phyloP scores from a whole-genome alignment of 1,140 invertebrate species.

The Sitobion miscanthi region DNA sequence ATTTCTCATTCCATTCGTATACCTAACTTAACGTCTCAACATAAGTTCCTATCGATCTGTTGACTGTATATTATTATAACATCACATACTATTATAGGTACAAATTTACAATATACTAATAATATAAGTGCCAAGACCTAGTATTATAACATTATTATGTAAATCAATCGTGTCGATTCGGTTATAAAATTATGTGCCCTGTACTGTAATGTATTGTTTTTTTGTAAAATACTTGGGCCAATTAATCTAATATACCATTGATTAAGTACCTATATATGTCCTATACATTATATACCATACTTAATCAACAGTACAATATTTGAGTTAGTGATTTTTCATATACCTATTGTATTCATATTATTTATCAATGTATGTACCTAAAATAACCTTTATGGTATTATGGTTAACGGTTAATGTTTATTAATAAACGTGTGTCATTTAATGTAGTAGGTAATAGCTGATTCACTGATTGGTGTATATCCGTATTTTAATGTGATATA shows the following conservation, averaged over 20 bases:
- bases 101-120: neutral
- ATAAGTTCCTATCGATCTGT: neutral
- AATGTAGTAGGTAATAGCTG: too few species aligned
- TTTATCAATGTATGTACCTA: too few species aligned
- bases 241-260: neutral
- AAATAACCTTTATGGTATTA: too few species aligned
- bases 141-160: neutral
- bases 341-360: too few species aligned
- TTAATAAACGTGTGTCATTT: too few species aligned
- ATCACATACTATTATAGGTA: neutral
- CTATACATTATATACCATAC: too few species aligned
- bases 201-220: neutral
- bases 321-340: too few species aligned
- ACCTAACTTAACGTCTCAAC: neutral
- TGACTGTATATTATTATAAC: neutral
- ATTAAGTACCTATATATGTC: too few species aligned
- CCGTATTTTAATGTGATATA: too few species aligned
- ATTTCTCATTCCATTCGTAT: neutral
- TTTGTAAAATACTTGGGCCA: neutral
- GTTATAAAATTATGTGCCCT: neutral
- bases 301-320: too few species aligned
- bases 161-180: neutral
- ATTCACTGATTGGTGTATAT: too few species aligned
- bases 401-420: too few species aligned
- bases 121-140: neutral